A percentile compares a stretch with the other conserved stretches of the same genome.
Conservation (phyloP, 2,797 vertebrate species). For the Anguilla obscura region DNA sequence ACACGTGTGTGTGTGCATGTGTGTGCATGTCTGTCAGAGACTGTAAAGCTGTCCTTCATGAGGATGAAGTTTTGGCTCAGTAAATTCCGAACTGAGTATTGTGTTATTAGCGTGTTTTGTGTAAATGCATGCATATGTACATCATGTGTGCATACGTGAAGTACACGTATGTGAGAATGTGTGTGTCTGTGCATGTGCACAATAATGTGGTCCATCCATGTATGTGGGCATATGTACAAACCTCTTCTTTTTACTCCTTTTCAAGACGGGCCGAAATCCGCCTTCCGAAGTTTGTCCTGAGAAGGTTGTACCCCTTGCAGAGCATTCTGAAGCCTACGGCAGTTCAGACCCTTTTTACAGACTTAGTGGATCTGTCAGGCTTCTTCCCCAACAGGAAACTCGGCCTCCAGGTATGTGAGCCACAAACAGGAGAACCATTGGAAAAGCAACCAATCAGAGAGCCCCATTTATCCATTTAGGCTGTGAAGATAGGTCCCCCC, state of each 20-base stretch:
- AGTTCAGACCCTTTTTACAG: conserved; percentile 42
- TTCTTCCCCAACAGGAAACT: conserved; percentile 9
- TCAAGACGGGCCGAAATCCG: conserved; percentile 50
- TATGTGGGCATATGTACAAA: neutral
- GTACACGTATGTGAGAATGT: neutral
- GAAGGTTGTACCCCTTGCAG: conserved; percentile 43
- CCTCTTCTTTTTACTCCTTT: conserved; percentile 37
- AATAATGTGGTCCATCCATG: neutral
- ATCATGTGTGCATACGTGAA: no score
- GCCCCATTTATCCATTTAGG: neutral
- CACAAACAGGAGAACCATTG: conserved; percentile 33
- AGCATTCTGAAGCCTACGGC: conserved; percentile 39
- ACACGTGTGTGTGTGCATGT: neutral
- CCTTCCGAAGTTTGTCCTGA: conserved; percentile 47
- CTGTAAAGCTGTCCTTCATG: no score
- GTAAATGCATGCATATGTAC: no score
- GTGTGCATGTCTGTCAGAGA: neutral
- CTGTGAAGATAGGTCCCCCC: neutral
- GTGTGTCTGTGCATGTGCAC: no score
- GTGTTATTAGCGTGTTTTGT: no score
- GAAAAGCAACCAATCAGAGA: neutral
- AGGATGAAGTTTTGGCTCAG: no score
- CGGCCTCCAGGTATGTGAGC: conserved; percentile 17
- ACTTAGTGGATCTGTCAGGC: conserved; percentile 36
- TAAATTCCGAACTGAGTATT: no score